phyloP scores from a whole-genome alignment of 2,888 invertebrate species.

The Drosophila bunnanda region DNA sequence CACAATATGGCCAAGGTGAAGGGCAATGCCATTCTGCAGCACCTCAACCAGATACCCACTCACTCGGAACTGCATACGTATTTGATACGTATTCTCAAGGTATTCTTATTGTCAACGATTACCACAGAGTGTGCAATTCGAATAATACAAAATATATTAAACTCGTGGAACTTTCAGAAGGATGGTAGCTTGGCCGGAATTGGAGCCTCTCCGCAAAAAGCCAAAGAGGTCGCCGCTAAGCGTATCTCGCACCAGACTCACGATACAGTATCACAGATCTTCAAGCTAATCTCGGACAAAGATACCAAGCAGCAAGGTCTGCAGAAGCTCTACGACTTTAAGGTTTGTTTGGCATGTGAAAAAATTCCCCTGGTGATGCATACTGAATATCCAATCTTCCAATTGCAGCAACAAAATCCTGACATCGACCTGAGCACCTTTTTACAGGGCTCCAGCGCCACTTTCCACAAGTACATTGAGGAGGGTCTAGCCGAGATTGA shows the following conservation, averaged over 20 bases:
- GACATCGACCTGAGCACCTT: constrained; percentile 84
- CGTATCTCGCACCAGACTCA: constrained; percentile 92
- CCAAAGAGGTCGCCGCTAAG: constrained; percentile 85
- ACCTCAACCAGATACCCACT: constrained; percentile 91
- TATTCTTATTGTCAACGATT: constrained; percentile 40
- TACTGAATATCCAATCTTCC: neutral
- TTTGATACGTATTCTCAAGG: constrained; percentile 91
- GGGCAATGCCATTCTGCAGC: constrained; percentile 91
- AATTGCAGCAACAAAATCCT: constrained; percentile 82
- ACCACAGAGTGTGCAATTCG: neutral
- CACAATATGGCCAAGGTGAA: constrained; percentile 96
- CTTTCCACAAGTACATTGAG: constrained; percentile 84
- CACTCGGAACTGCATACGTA: constrained; percentile 94
- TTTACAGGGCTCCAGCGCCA: constrained; percentile 84
- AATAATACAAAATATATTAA: neutral
- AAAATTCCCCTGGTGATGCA: too few relatives aligned
- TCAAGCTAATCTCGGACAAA: constrained; percentile 95
- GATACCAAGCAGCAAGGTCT: constrained; percentile 94
- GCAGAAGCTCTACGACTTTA: constrained; percentile 84
- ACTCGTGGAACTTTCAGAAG: constrained; percentile 85
- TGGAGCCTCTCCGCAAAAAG: constrained; percentile 80
- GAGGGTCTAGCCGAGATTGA: constrained; percentile 84
- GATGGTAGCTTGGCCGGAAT: constrained; percentile 85
- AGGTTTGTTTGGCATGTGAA: constrained; percentile 64
- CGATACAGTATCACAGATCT: constrained; percentile 94